phyloP scores from a whole-genome alignment of 2,113 vertebrate genomes.

The Progne subis region DNA sequence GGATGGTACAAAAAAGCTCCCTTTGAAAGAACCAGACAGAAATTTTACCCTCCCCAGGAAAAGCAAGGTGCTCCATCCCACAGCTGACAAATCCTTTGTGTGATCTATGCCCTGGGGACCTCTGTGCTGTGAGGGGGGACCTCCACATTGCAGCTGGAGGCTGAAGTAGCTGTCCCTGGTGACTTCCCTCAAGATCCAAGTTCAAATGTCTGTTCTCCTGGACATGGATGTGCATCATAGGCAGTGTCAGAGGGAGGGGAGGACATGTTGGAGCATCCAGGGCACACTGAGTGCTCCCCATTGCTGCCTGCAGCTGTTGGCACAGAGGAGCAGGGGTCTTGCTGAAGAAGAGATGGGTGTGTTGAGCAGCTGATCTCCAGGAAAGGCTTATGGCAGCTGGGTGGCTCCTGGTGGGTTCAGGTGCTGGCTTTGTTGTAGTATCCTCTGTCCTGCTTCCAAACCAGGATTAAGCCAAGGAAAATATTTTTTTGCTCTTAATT shows the following conservation, averaged over 20 bases:
- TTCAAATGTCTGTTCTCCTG: not conserved
- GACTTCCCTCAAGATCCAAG: not conserved
- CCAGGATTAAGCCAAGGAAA: not conserved
- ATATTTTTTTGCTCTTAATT: not conserved
- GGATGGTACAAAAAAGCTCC: not conserved
- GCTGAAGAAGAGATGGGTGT: not conserved
- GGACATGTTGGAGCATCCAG: not conserved
- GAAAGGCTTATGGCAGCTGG: not conserved
- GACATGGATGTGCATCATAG: not conserved
- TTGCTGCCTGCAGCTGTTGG: not conserved
- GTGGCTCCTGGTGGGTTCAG: not conserved
- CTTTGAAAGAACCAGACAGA: not conserved
- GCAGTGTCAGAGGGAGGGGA: not conserved
- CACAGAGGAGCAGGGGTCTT: not conserved
- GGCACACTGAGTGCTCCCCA: not conserved
- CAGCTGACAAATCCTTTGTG: not conserved
- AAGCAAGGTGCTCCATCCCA: not conserved
- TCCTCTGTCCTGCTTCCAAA: not conserved
- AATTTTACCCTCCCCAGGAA: not conserved
- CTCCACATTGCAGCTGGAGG: not conserved
- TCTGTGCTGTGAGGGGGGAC: accelerated
- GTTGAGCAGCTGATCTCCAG: not conserved
- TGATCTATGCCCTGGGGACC: not conserved
- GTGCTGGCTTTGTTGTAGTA: not conserved
- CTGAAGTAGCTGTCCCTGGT: not conserved